phyloP scores from a whole-genome alignment of 2,113 vertebrate species.

The Cairina moschata region DNA sequence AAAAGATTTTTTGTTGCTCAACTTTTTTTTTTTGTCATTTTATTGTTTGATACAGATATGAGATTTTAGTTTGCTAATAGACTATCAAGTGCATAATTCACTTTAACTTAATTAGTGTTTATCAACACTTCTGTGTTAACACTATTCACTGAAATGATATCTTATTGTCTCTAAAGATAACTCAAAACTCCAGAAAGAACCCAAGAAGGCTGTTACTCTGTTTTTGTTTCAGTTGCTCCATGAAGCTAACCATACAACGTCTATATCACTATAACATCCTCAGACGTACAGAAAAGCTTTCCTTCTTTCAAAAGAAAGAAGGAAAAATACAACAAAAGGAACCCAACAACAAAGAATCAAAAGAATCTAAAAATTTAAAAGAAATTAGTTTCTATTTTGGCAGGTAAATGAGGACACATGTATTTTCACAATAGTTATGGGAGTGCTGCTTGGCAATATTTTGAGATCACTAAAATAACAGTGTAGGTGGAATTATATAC shows the following conservation, averaged over 20 bases:
- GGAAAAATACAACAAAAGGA: neutral
- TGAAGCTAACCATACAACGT: neutral
- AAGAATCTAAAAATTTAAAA: neutral
- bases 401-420: neutral
- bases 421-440: neutral
- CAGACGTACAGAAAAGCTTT: neutral
- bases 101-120: neutral
- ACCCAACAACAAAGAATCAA: neutral
- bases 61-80: neutral
- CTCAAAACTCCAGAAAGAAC: neutral
- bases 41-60: neutral
- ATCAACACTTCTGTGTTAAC: neutral
- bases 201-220: neutral
- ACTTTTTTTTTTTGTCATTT: neutral
- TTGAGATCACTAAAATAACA: neutral
- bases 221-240: neutral
- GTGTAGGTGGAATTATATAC: neutral
- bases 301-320: neutral
- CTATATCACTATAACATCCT: neutral
- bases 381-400: neutral
- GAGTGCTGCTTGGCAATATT: neutral
- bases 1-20: neutral
- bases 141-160: neutral
- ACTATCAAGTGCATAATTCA: neutral
- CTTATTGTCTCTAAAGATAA: neutral